phyloP scores from a whole-genome alignment of 2,113 vertebrate species.

The Diglossa brunneiventris region DNA sequence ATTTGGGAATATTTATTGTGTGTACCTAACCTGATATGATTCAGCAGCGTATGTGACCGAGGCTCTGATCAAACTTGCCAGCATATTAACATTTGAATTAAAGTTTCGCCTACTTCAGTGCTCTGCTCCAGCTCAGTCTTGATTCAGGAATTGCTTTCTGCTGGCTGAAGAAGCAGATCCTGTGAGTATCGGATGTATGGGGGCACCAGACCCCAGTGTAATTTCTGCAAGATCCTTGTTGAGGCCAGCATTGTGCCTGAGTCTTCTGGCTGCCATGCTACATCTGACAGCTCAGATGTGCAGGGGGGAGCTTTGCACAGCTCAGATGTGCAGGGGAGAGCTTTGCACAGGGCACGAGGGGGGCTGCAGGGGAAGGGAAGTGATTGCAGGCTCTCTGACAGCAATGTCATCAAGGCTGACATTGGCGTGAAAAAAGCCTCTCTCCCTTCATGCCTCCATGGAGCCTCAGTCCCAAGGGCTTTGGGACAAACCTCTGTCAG shows the following conservation, averaged over 20 bases:
- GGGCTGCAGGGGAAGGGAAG: neutral
- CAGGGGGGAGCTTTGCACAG: neutral
- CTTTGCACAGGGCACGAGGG: rapidly evolving
- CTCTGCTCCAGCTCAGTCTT: neutral
- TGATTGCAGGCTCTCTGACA: rapidly evolving
- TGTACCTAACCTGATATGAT: neutral
- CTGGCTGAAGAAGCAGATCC: neutral
- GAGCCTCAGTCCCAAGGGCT: neutral
- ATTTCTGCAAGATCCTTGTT: neutral
- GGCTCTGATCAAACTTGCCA: neutral
- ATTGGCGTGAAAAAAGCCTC: neutral
- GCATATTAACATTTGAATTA: neutral
- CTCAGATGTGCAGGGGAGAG: neutral
- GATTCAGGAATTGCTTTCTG: neutral
- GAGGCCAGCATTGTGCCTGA: neutral
- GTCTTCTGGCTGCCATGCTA: neutral
- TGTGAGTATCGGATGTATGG: rapidly evolving
- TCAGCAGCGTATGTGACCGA: neutral
- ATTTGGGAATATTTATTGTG: neutral
- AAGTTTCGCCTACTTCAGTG: neutral
- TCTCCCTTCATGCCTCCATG: neutral
- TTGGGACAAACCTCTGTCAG: neutral
- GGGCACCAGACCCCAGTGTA: no score
- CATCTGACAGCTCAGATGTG: neutral
- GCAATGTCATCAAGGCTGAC: neutral